phyloP scores from a whole-genome alignment of 2,888 invertebrate species.

The Drosophila nr. fundita region DNA sequence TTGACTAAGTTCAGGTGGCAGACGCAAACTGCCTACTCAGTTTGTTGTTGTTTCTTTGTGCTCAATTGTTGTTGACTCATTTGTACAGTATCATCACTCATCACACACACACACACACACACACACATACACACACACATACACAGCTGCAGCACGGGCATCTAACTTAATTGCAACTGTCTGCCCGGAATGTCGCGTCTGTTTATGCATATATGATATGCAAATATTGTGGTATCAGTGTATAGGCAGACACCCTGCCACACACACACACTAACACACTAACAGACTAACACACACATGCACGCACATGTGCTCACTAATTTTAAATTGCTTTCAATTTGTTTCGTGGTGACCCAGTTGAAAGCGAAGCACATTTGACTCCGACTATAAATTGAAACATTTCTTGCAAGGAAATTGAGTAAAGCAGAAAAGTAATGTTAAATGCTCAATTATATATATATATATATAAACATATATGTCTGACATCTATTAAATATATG shows the following conservation, averaged over 20 bases:
- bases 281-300: constrained; percentile 6
- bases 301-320: constrained; percentile 8
- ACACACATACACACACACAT: constrained; percentile 19
- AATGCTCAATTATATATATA: neutral
- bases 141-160: constrained; percentile 25
- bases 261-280: constrained; percentile 6
- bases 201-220: constrained; percentile 79
- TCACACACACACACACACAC: constrained; percentile 18
- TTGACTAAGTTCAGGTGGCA: constrained; percentile 70
- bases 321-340: constrained; percentile 61
- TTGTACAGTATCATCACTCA: constrained; percentile 50
- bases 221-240: constrained; percentile 77
- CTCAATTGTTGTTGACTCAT: constrained; percentile 50
- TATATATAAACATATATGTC: neutral
- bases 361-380: neutral
- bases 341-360: constrained; percentile 20
- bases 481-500: neutral
- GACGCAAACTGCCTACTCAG: constrained; percentile 49
- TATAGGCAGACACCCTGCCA: constrained; percentile 29
- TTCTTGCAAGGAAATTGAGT: neutral
- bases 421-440: neutral
- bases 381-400: neutral
- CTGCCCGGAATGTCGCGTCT: constrained; percentile 66
- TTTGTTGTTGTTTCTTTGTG: constrained; percentile 38
- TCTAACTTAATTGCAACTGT: constrained; percentile 76